Conservation (phyloP, 2,888 invertebrate genomes). For the Boloria selene region DNA sequence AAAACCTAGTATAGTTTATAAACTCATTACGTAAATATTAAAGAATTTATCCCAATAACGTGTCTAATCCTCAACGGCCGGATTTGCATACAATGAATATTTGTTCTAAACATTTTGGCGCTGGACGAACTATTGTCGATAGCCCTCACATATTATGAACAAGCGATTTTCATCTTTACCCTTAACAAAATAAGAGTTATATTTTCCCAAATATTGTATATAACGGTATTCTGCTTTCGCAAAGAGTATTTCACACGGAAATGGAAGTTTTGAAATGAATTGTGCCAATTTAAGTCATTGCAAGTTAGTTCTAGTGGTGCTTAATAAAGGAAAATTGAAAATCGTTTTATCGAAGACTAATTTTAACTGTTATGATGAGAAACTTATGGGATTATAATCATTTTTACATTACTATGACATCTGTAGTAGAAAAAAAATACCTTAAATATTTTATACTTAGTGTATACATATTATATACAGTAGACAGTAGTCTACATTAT, state of each 20-base stretch:
- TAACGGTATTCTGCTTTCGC: constrained; percentile 39
- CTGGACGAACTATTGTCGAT: constrained; percentile 59
- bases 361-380: neutral
- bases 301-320: constrained; percentile 14
- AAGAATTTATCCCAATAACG: constrained; percentile 49
- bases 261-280: constrained; percentile 44
- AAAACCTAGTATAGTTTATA: neutral
- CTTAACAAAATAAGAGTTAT: constrained; percentile 28
- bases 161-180: constrained; percentile 47
- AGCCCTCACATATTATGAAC: constrained; percentile 48
- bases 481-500: no score
- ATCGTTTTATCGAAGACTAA: neutral
- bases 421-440: neutral
- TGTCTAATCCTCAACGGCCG: constrained; percentile 66
- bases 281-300: constrained; percentile 39
- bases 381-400: no score
- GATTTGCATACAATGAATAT: constrained; percentile 77
- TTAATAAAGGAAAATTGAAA: constrained; percentile 8
- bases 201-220: constrained; percentile 10
- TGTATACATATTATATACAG: no score
- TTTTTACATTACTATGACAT: no score
- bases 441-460: no score
- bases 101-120: constrained; percentile 72
- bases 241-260: constrained; percentile 43
- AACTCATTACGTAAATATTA: constrained; percentile 20